Conservation (phyloP, 2,888 invertebrate genomes). For the Hypsopygia costalis region DNA sequence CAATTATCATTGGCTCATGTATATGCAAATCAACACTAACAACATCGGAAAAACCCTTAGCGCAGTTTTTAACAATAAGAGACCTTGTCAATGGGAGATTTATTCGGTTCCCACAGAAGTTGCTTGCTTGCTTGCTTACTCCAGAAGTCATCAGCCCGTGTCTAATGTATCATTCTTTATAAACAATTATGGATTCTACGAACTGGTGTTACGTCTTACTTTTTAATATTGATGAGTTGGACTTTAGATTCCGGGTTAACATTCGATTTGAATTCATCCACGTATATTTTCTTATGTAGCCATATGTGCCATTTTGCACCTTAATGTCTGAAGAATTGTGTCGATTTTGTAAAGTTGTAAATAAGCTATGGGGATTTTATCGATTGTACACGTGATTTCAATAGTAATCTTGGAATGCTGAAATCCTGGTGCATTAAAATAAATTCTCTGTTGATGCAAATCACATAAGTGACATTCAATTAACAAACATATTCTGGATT, state of each 20-base stretch:
- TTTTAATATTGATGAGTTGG: conserved; percentile 44
- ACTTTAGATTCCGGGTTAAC: conserved; percentile 41
- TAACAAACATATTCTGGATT: too few species aligned
- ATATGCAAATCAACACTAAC: conserved; percentile 7
- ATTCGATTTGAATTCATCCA: conserved; percentile 22
- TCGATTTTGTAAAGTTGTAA: neutral
- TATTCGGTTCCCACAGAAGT: conserved; percentile 58
- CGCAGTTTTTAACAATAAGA: conserved; percentile 41
- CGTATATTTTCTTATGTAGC: conserved; percentile 8
- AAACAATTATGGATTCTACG: conserved; percentile 50
- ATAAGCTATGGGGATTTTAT: neutral
- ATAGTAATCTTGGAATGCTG: too few species aligned
- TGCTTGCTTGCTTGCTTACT: conserved; percentile 10
- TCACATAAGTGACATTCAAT: too few species aligned
- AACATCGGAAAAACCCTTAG: conserved; percentile 31
- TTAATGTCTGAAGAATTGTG: neutral
- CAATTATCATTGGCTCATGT: conserved; percentile 2
- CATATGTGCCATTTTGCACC: neutral
- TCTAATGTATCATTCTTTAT: conserved; percentile 48
- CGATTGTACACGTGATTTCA: too few species aligned
- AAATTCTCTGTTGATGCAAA: too few species aligned
- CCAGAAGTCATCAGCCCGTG: conserved; percentile 22
- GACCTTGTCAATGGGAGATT: conserved; percentile 59
- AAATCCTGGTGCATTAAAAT: too few species aligned
- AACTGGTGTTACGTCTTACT: conserved; percentile 33